These are phyloP conservation scores for Monomorium pharaonis DNA, from an alignment of 1,140 invertebrate genomes.

Conservation along the genomic window DNA sequence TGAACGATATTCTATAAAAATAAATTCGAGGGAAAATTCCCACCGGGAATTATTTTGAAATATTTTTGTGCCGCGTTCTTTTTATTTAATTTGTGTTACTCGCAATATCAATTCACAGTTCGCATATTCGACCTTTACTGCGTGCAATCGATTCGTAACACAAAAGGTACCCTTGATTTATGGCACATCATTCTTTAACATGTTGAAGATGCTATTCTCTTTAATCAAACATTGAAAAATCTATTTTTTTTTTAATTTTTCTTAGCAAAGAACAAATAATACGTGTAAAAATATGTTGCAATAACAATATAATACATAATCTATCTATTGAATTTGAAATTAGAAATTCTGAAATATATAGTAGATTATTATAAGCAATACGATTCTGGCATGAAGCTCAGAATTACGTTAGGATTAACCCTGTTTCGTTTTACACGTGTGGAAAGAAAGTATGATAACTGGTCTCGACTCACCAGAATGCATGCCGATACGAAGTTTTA, in stretches of 20 bases:
- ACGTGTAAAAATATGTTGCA: not conserved
- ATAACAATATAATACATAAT: not conserved
- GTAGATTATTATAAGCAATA: not conserved
- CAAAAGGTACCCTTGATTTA: not conserved
- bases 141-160: conserved; percentile 6
- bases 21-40: not conserved
- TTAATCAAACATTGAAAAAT: not conserved
- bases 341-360: not conserved
- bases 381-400: not conserved
- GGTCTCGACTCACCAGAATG: conserved; percentile 90
- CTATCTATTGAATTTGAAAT: not conserved
- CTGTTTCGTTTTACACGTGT: not conserved
- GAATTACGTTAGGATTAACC: conserved; percentile 1
- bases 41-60: not conserved
- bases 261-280: not conserved
- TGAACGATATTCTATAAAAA: not conserved
- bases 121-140: not conserved
- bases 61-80: not conserved
- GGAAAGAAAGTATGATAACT: not conserved
- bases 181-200: not conserved
- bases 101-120: not conserved
- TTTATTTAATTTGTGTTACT: conserved; percentile 13
- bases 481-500: conserved; percentile 97
- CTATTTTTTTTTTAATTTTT: no score
- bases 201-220: not conserved